Conservation (phyloP, 2,113 vertebrate species). For the Camelus bactrianus region DNA sequence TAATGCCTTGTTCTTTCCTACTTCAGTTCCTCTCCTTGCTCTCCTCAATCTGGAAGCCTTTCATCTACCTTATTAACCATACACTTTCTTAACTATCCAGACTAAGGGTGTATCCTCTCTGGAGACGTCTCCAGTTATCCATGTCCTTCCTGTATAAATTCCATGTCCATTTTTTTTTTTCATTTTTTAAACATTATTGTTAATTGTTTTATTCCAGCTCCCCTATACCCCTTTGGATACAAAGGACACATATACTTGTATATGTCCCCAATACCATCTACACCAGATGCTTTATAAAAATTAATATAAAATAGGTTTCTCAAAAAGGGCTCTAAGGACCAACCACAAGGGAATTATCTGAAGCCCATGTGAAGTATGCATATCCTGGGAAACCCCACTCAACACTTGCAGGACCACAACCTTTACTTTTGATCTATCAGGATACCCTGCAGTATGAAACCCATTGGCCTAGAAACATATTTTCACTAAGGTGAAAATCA, state of each 20-base stretch:
- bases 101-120: neutral
- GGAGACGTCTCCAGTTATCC: neutral
- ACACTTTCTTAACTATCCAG: neutral
- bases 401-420: neutral
- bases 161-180: neutral
- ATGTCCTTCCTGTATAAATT: neutral
- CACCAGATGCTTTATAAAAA: conserved; percentile 1
- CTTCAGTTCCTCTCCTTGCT: neutral
- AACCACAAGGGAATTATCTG: neutral
- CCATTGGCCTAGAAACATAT: neutral
- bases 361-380: neutral
- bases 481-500: neutral
- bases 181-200: neutral
- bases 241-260: neutral
- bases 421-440: neutral
- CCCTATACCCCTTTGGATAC: neutral
- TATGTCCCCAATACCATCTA: neutral
- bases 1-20: neutral
- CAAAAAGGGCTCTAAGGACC: neutral
- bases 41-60: neutral
- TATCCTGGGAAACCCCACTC: fast-evolving
- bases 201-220: neutral
- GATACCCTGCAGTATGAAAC: neutral
- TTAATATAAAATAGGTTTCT: neutral
- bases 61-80: neutral